These are phyloP conservation scores for Drosophila jambulina DNA, from an alignment of 1,140 invertebrate species.

Conservation along the genomic window DNA sequence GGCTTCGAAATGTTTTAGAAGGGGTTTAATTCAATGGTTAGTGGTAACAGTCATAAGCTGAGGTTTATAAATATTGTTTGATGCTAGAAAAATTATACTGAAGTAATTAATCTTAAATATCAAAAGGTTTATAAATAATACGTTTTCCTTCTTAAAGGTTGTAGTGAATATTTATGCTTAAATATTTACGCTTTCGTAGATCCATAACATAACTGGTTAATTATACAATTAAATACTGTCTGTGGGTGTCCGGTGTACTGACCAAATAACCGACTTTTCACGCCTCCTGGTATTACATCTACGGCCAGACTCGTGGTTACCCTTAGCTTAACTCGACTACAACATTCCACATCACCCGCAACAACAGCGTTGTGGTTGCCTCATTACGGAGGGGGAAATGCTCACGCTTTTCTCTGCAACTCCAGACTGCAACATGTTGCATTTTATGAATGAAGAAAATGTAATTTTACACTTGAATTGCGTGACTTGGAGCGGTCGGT, in stretches of 20 bases:
- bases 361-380: slow-evolving; percentile 54
- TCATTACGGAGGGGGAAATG: slow-evolving; percentile 69
- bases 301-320: slow-evolving; percentile 21
- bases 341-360: slow-evolving; percentile 53
- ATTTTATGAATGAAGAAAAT: slow-evolving; percentile 71
- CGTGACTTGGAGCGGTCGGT: slow-evolving; percentile 60
- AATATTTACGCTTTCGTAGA: neutral
- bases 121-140: neutral
- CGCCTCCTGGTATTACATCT: slow-evolving; percentile 67
- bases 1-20: neutral
- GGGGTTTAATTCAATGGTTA: neutral
- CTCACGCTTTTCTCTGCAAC: slow-evolving; percentile 69
- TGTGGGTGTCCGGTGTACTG: slow-evolving; percentile 48
- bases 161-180: neutral
- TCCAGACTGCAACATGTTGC: slow-evolving; percentile 38
- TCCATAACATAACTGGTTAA: slow-evolving; percentile 13
- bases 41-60: neutral
- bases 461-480: slow-evolving; percentile 79
- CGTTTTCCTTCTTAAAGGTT: neutral
- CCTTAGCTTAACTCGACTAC: neutral
- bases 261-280: slow-evolving; percentile 78
- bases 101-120: too few relatives aligned
- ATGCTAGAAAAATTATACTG: too few relatives aligned
- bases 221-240: slow-evolving; percentile 16
- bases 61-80: neutral